Evolutionary conservation across 2,888 invertebrate genomes (phyloP).

Genomic region (Diadegma fenestrale): DNA sequence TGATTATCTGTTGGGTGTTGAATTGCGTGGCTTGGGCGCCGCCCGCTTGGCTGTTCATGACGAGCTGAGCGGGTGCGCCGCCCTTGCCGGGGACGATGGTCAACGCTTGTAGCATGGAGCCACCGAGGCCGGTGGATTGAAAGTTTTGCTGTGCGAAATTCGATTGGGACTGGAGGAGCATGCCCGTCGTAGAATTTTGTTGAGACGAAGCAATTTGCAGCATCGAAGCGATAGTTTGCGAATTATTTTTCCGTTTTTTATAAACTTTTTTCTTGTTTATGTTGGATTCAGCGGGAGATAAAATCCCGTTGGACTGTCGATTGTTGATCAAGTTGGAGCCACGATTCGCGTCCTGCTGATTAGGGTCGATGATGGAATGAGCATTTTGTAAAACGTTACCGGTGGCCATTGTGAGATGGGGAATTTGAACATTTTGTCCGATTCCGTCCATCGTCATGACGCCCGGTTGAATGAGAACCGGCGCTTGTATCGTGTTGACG

Average conservation of each 20-base stretch:
- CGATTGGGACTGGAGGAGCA: conserved; percentile 86
- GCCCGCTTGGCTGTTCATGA: conserved; percentile 90
- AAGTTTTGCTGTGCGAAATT: conserved; percentile 91
- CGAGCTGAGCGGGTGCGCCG: conserved; percentile 90
- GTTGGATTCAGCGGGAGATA: conserved; percentile 89
- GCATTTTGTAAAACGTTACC: conserved; percentile 88
- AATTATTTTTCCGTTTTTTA: conserved; percentile 91
- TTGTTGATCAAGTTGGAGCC: conserved; percentile 80
- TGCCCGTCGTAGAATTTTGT: conserved; percentile 87
- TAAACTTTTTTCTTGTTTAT: conserved; percentile 86
- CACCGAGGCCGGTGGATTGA: conserved; percentile 89
- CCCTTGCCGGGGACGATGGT: conserved; percentile 92
- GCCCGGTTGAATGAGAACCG: conserved; percentile 92
- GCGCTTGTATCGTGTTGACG: conserved; percentile 92
- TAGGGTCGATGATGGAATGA: conserved; percentile 85
- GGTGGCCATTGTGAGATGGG: conserved; percentile 88
- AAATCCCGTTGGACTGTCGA: conserved; percentile 74
- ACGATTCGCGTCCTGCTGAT: conserved; percentile 82
- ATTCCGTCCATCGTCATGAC: conserved; percentile 92
- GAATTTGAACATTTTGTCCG: conserved; percentile 89
- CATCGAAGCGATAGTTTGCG: conserved; percentile 90
- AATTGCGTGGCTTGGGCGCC: conserved; percentile 87
- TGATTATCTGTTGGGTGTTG: conserved; percentile 89
- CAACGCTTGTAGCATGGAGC: conserved; percentile 91
- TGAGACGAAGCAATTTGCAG: conserved; percentile 88